Evolutionary conservation across 2,113 vertebrate genomes (phyloP).

Genomic region (Perca flavescens): DNA sequence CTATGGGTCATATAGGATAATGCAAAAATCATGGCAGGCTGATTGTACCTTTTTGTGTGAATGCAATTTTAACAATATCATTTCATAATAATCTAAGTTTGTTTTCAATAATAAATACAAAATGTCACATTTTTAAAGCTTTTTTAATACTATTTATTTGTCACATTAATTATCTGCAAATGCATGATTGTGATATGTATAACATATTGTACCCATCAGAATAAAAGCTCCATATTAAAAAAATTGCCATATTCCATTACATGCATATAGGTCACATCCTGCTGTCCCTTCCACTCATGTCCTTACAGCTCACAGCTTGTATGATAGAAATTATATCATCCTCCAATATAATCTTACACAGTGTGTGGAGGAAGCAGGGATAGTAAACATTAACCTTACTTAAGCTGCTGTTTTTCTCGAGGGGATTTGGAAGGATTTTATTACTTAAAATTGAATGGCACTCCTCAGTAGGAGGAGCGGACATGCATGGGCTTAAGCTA

Average conservation of each 20-base stretch:
- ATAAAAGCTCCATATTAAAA: constrained; percentile 2
- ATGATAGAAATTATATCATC: constrained; percentile 42
- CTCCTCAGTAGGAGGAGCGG: constrained; percentile 69
- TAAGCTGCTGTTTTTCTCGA: constrained; percentile 70
- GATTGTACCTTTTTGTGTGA: background rate
- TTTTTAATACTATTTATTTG: background rate
- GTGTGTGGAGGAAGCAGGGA: constrained; percentile 51
- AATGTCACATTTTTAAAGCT: background rate
- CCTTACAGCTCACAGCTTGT: constrained; percentile 31
- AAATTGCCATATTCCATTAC: background rate
- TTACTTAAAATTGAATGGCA: constrained; percentile 55
- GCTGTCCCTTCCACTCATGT: constrained; percentile 31
- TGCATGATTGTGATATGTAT: background rate
- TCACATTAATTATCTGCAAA: background rate
- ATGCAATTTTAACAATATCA: background rate
- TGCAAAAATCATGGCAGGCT: constrained; percentile 37
- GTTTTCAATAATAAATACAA: background rate
- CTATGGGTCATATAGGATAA: constrained; percentile 73
- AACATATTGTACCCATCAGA: constrained; percentile 3
- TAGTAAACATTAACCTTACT: constrained; percentile 63
- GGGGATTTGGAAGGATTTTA: constrained; percentile 69
- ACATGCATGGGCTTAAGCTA: constrained; percentile 59
- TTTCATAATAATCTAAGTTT: background rate
- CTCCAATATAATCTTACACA: constrained; percentile 53
- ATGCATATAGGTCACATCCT: constrained; percentile 22